These are phyloP conservation scores for Anas platyrhynchos DNA, from an alignment of 2,113 vertebrate species.

Conservation along the genomic window DNA sequence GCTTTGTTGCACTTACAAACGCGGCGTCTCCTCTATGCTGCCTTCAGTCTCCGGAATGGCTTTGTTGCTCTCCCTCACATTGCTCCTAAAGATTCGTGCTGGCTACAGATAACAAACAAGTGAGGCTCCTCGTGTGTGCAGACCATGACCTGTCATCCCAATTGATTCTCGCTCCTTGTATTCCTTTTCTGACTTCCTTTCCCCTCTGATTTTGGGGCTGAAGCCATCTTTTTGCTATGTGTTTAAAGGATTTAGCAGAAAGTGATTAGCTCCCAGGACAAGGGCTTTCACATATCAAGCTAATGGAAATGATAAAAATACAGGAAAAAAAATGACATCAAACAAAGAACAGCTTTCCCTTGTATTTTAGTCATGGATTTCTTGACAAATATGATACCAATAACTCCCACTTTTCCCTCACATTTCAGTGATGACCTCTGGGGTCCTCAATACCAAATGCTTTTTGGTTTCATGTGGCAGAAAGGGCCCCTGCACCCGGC, in stretches of 20 bases:
- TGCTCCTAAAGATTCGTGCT: background rate
- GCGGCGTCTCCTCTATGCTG: background rate
- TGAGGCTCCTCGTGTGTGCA: background rate
- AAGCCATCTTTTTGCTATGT: background rate
- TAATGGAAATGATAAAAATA: background rate
- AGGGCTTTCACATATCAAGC: background rate
- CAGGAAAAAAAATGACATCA: background rate
- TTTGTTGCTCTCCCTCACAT: background rate
- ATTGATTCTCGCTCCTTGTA: background rate
- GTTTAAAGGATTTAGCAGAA: background rate
- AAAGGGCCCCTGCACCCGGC: background rate
- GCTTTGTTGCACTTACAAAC: background rate
- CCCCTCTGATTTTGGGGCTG: background rate
- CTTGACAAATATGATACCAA: background rate
- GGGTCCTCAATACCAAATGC: background rate
- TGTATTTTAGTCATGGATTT: background rate
- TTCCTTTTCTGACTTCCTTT: background rate
- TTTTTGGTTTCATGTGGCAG: slow-evolving; percentile 21
- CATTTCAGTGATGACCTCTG: background rate
- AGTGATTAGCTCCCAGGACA: background rate
- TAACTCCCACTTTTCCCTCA: background rate
- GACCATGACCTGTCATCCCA: accelerated
- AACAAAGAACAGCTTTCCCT: background rate
- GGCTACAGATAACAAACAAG: background rate
- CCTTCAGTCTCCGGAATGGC: background rate